Conservation (phyloP, 2,888 invertebrate genomes). For the Shargacucullia verbasci region DNA sequence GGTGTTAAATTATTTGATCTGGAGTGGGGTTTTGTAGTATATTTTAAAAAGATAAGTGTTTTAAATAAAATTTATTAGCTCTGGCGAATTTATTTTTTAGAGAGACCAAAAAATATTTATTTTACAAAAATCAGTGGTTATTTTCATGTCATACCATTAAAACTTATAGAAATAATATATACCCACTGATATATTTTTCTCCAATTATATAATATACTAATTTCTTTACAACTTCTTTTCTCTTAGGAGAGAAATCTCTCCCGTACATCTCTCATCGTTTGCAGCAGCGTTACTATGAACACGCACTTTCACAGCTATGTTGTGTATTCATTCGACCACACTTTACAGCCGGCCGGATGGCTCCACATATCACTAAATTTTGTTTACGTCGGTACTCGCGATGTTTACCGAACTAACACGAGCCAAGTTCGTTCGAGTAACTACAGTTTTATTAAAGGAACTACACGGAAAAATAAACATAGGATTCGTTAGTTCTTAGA, state of each 20-base stretch:
- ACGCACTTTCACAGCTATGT: constrained; percentile 54
- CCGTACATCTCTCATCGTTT: constrained; percentile 35
- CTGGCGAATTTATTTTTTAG: no score
- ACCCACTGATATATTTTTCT: no score
- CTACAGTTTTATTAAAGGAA: constrained; percentile 66
- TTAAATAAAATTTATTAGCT: no score
- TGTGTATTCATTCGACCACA: constrained; percentile 71
- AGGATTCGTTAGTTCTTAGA: constrained; percentile 44
- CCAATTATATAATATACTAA: no score
- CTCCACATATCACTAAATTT: constrained; percentile 67
- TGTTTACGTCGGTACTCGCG: constrained; percentile 46
- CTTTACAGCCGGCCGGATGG: constrained; percentile 67
- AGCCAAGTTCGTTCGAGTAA: constrained; percentile 59
- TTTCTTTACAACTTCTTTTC: no score
- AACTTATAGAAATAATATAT: no score
- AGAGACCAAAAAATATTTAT: no score
- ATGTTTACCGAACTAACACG: constrained; percentile 68
- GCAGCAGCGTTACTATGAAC: constrained; percentile 46
- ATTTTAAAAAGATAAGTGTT: no score
- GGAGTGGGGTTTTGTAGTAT: no score
- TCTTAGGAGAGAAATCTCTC: background rate
- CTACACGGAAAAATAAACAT: constrained; percentile 57
- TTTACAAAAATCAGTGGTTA: no score
- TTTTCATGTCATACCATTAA: no score
- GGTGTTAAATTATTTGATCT: no score